A percentile compares a stretch with the other conserved stretches of the same genome.
Evolutionary conservation across 2,113 vertebrate genomes (phyloP).

Genomic region (Grallaria varia): DNA sequence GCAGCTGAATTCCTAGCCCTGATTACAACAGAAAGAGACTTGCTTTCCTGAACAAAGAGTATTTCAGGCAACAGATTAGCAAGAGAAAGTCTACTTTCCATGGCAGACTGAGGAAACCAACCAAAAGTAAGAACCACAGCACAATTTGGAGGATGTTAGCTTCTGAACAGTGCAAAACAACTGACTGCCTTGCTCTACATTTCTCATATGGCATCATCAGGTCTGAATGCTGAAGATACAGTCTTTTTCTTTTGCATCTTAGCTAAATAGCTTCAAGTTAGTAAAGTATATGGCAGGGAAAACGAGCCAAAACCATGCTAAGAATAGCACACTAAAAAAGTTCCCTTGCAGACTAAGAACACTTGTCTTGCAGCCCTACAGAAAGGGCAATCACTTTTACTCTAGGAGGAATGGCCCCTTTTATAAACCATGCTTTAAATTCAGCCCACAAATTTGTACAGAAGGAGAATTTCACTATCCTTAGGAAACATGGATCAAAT

Average conservation of each 20-base stretch:
- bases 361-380: not conserved
- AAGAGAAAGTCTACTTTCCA: conserved; percentile 25
- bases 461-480: conserved; percentile 27
- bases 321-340: not conserved
- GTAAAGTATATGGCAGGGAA: not conserved
- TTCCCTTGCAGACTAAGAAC: not conserved
- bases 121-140: not conserved
- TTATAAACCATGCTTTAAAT: conserved; percentile 14
- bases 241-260: not conserved
- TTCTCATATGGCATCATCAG: not conserved
- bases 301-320: not conserved
- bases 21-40: conserved; percentile 44
- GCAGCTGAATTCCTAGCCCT: conserved; percentile 39
- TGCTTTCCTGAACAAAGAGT: conserved; percentile 44
- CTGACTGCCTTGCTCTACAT: accelerated
- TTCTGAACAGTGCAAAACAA: not conserved
- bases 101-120: not conserved
- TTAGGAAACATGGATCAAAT: not conserved
- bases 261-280: not conserved
- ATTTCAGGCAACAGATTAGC: conserved; percentile 33
- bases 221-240: not conserved
- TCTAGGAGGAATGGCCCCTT: not conserved
- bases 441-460: not conserved
- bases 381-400: not conserved
- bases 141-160: not conserved